These are phyloP conservation scores for Cheirogaleus major DNA, from an alignment of 2,797 vertebrate species.

Conservation along the genomic window DNA sequence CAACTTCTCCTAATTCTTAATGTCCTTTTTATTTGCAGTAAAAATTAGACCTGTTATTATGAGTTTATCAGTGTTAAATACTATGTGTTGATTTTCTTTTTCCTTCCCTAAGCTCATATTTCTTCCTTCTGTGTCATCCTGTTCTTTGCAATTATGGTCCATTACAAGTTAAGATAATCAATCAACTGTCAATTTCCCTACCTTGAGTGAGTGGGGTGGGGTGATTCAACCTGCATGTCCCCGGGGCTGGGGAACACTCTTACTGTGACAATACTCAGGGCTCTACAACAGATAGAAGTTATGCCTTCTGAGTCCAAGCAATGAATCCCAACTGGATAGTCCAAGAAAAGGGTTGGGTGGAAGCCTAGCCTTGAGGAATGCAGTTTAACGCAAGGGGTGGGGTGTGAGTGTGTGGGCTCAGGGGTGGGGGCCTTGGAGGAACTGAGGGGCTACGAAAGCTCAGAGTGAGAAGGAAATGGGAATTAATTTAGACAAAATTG, in stretches of 20 bases:
- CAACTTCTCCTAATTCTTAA: not conserved
- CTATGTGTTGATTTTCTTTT: not conserved
- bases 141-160: not conserved
- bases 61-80: not conserved
- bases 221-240: not conserved
- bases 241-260: not conserved
- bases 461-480: not conserved
- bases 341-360: not conserved
- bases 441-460: not conserved
- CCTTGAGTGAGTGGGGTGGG: not conserved
- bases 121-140: not conserved
- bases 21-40: not conserved
- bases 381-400: not conserved
- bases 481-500: not conserved
- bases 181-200: not conserved
- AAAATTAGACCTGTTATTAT: not conserved
- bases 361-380: not conserved
- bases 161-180: not conserved
- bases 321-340: not conserved
- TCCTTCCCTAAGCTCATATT: not conserved
- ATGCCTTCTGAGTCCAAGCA: not conserved
- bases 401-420: not conserved
- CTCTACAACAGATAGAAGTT: not conserved
- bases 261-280: not conserved
- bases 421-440: not conserved